Conservation (phyloP, 2,888 invertebrate species). For the Anaspis maculata region DNA sequence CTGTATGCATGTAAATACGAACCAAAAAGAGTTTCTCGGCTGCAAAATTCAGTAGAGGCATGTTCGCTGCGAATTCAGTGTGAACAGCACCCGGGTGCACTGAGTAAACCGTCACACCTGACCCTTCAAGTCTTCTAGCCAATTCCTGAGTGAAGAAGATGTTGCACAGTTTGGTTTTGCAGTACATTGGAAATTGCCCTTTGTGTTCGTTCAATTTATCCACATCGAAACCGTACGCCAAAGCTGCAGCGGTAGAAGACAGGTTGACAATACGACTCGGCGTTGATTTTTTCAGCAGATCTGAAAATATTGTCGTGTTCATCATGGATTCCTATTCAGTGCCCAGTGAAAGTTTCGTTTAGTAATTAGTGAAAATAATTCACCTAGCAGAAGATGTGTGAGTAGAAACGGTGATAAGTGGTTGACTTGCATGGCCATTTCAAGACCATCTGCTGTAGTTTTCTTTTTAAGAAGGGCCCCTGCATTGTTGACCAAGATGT, state of each 20-base stretch:
- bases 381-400: conserved; percentile 53
- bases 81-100: conserved; percentile 27
- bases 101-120: conserved; percentile 22
- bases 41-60: too few species aligned
- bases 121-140: conserved; percentile 19
- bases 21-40: too few species aligned
- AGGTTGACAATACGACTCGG: conserved; percentile 27
- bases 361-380: not conserved
- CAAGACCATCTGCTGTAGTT: conserved; percentile 54
- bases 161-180: conserved; percentile 24
- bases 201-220: conserved; percentile 18
- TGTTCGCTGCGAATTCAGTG: too few species aligned
- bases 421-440: conserved; percentile 59
- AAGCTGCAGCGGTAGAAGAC: conserved; percentile 20
- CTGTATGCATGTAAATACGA: too few species aligned
- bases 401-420: conserved; percentile 65
- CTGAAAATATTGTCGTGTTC: conserved; percentile 16
- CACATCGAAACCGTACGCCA: conserved; percentile 10
- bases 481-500: conserved; percentile 59
- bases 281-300: conserved; percentile 41
- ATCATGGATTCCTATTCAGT: not conserved
- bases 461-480: conserved; percentile 45
- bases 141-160: conserved; percentile 25
- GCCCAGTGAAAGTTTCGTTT: too few species aligned
- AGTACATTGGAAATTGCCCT: conserved; percentile 14